A percentile compares a stretch with the other conserved stretches of the same genome.
Evolutionary conservation across 2,113 vertebrate genomes (phyloP).

Genomic region (Nesoenas mayeri): DNA sequence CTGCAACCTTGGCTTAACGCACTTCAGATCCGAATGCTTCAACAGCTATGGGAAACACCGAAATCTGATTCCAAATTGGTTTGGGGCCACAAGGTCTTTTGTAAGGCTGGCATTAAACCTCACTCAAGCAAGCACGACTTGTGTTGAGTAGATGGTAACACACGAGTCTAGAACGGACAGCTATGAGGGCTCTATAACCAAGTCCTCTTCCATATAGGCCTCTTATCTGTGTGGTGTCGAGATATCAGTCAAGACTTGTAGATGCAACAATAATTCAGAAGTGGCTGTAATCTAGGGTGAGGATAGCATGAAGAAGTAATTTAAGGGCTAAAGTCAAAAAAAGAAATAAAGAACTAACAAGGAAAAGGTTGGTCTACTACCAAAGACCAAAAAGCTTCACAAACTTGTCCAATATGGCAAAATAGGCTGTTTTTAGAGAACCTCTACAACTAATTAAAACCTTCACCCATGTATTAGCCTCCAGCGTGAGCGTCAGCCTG

Average conservation of each 20-base stretch:
- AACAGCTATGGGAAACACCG: neutral
- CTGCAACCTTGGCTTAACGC: neutral
- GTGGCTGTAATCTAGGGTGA: neutral
- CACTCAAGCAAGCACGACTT: neutral
- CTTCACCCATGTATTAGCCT: neutral
- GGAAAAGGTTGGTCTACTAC: neutral
- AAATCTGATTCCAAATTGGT: neutral
- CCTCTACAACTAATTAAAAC: neutral
- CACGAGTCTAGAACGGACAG: neutral
- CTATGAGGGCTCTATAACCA: neutral
- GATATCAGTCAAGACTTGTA: too few relatives aligned
- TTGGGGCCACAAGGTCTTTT: neutral
- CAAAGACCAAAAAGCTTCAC: neutral
- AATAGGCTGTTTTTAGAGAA: neutral
- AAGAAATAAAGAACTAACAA: neutral
- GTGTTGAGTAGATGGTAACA: neutral
- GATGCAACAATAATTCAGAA: neutral
- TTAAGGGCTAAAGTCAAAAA: neutral
- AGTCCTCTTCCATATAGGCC: neutral
- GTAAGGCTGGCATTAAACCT: neutral
- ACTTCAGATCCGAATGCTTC: neutral
- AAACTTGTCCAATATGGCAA: neutral
- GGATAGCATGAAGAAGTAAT: neutral
- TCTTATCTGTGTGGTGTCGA: too few relatives aligned
- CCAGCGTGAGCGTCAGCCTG: neutral